These are phyloP conservation scores for Alethe castanea DNA, from an alignment of 2,113 vertebrate genomes.

Conservation along the genomic window DNA sequence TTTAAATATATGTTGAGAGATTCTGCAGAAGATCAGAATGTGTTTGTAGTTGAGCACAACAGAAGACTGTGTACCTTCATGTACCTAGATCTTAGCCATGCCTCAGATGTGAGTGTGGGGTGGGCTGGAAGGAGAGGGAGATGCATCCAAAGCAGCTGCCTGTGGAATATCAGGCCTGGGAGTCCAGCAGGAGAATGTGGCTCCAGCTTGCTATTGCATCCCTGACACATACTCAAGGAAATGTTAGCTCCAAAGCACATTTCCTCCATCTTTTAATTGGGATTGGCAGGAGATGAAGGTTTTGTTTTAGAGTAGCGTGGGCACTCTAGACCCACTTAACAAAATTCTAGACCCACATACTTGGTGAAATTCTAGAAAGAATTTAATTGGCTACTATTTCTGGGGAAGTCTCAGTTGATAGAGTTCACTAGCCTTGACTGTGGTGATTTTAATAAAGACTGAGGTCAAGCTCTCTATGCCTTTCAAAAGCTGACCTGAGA, in stretches of 20 bases:
- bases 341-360: too few relatives aligned
- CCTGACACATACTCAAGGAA: not conserved
- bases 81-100: not conserved
- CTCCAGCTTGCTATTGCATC: not conserved
- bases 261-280: fast-evolving
- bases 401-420: not conserved
- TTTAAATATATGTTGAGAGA: not conserved
- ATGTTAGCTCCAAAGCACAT: not conserved
- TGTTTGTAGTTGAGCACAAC: not conserved
- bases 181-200: not conserved
- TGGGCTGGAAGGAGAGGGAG: not conserved
- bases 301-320: not conserved
- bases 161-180: not conserved
- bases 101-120: not conserved
- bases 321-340: not conserved
- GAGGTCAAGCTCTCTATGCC: not conserved
- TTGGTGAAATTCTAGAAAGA: not conserved
- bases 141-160: not conserved
- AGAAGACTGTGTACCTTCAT: not conserved
- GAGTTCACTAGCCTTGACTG: not conserved
- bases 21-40: not conserved
- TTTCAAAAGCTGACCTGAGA: not conserved
- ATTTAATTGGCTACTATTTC: not conserved
- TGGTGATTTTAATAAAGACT: not conserved
- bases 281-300: not conserved